These are phyloP conservation scores for Polyergus mexicanus DNA, from an alignment of 1,140 invertebrate genomes.

Conservation along the genomic window DNA sequence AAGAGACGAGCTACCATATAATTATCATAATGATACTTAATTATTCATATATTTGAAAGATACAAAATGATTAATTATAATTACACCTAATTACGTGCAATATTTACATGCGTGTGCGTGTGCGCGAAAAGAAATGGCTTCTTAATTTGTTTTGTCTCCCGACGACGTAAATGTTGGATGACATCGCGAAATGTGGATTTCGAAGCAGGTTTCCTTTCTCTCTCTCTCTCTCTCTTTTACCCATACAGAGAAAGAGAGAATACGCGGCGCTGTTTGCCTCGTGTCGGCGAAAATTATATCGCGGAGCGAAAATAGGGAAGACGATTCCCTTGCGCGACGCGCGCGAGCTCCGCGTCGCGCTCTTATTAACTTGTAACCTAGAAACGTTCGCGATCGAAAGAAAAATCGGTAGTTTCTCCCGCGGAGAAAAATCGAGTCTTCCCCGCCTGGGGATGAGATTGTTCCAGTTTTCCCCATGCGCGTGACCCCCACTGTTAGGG, in stretches of 20 bases:
- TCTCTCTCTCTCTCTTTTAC: not conserved
- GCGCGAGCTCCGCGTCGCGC: not conserved
- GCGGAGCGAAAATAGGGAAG: slow-evolving; percentile 56
- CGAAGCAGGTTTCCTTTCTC: not conserved
- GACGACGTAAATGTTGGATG: not conserved
- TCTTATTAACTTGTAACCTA: slow-evolving; percentile 64
- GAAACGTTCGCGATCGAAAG: slow-evolving; percentile 60
- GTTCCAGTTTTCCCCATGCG: slow-evolving; percentile 75
- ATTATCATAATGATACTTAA: not conserved
- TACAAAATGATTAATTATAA: slow-evolving; percentile 1
- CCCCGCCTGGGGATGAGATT: slow-evolving; percentile 69
- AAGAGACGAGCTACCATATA: not conserved
- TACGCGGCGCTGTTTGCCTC: not conserved
- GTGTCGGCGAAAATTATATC: slow-evolving; percentile 40
- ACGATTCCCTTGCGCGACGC: slow-evolving; percentile 22
- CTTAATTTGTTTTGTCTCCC: not conserved
- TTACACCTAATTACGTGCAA: not conserved
- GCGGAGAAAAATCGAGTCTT: slow-evolving; percentile 71
- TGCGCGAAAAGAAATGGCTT: not conserved
- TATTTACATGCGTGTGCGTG: not conserved
- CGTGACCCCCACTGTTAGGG: slow-evolving; percentile 71
- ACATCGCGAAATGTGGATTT: not conserved
- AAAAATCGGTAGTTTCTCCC: slow-evolving; percentile 75
- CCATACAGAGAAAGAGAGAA: not conserved
- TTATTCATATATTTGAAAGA: not conserved